Conservation (phyloP, 1,140 invertebrate genomes). For the Trichonephila inaurata region DNA sequence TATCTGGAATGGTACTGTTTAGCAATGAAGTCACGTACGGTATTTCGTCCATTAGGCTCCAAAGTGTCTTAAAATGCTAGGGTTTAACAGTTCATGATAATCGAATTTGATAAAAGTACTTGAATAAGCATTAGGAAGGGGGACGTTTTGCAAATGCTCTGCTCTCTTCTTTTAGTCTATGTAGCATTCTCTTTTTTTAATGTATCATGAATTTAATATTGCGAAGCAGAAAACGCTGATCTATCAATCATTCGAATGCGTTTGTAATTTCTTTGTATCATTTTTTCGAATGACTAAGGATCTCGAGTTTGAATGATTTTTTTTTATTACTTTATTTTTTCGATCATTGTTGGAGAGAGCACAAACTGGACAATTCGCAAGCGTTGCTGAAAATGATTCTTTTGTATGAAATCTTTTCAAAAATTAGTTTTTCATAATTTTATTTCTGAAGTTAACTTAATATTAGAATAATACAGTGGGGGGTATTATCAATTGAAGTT, state of each 20-base stretch:
- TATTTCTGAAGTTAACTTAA: no score
- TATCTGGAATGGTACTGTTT: neutral
- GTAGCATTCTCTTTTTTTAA: neutral
- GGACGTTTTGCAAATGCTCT: neutral
- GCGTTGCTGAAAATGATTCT: no score
- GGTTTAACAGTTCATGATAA: conserved; percentile 46
- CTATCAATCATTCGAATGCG: neutral
- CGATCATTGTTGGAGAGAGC: no score
- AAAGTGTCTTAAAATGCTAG: conserved; percentile 46
- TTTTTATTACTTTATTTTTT: no score
- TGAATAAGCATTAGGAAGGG: neutral
- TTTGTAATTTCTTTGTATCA: neutral
- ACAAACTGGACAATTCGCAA: no score
- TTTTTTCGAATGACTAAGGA: neutral
- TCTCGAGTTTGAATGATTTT: neutral
- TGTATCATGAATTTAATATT: conserved; percentile 16
- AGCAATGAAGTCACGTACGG: conserved; percentile 20
- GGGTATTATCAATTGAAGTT: no score
- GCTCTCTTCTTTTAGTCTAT: neutral
- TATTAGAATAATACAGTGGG: no score
- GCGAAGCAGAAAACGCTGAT: neutral
- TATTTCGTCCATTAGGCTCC: conserved; percentile 30
- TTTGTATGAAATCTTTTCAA: no score
- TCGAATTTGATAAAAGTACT: conserved; percentile 49
- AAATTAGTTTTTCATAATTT: no score